Percentiles rank a stretch among this genome's conserved stretches.
Conservation (phyloP, 2,113 vertebrate species). For the Catharus minimus region DNA sequence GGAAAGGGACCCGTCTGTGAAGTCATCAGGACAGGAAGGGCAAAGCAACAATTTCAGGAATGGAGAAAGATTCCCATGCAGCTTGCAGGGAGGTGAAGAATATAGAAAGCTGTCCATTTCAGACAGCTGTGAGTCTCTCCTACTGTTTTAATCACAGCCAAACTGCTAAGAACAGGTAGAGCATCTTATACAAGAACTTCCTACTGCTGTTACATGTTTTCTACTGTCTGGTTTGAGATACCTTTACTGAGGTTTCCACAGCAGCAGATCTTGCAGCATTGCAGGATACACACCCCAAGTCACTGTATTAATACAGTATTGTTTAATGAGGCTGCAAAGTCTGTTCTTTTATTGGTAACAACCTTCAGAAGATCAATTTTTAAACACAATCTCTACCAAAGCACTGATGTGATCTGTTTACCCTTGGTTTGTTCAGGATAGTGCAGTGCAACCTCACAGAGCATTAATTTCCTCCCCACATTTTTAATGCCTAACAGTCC, state of each 20-base stretch:
- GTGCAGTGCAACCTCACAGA: neutral
- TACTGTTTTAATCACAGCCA: neutral
- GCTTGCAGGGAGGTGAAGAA: neutral
- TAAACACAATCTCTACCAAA: neutral
- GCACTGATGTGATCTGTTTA: neutral
- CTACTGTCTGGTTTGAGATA: neutral
- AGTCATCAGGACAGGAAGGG: neutral
- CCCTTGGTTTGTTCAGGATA: neutral
- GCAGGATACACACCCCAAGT: neutral
- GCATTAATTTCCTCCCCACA: neutral
- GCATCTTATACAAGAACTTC: neutral
- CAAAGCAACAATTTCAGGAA: neutral
- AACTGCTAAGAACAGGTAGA: neutral
- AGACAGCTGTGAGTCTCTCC: neutral
- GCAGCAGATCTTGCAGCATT: neutral
- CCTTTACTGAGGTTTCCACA: neutral
- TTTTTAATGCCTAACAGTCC: neutral
- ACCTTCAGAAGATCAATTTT: neutral
- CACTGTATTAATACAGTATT: neutral
- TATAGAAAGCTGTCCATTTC: neutral
- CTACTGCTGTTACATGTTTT: neutral
- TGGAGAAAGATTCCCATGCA: neutral
- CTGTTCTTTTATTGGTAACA: neutral
- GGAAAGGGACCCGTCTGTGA: neutral
- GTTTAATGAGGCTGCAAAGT: neutral